These are phyloP conservation scores for Zootermopsis nevadensis DNA, from an alignment of 2,888 invertebrate genomes.

Conservation along the genomic window DNA sequence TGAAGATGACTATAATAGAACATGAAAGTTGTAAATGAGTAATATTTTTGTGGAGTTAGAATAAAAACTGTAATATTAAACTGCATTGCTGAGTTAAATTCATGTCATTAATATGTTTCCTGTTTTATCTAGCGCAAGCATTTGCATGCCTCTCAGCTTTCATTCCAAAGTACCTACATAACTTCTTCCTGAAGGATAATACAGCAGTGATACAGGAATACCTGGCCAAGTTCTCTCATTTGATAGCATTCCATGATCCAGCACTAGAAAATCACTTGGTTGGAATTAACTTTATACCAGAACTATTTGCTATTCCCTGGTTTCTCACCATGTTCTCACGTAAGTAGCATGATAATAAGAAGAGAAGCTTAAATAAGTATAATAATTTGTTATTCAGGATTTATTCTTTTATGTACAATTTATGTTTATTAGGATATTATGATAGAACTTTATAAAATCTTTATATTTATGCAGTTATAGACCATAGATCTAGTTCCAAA, in stretches of 20 bases:
- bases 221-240: slow-evolving; percentile 94
- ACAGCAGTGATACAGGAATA: slow-evolving; percentile 97
- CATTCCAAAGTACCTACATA: slow-evolving; percentile 95
- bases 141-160: slow-evolving; percentile 95
- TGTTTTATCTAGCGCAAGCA: slow-evolving; percentile 80
- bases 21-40: too few species aligned
- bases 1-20: too few species aligned
- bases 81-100: too few species aligned
- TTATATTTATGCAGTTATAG: too few species aligned
- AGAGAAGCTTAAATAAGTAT: too few species aligned
- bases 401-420: too few species aligned
- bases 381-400: too few species aligned
- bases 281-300: slow-evolving; percentile 94
- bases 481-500: too few species aligned
- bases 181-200: slow-evolving; percentile 98
- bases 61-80: slow-evolving; percentile 8
- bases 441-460: too few species aligned
- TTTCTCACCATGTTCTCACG: slow-evolving; percentile 99
- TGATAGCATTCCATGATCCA: slow-evolving; percentile 96
- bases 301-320: slow-evolving; percentile 99
- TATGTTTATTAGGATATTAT: too few species aligned
- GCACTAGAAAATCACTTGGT: slow-evolving; percentile 89
- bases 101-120: slow-evolving; percentile 58
- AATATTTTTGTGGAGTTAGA: background rate
- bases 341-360: slow-evolving; percentile 66